These are phyloP conservation scores for Oryzias melastigma DNA, from an alignment of 2,113 vertebrate genomes.

Conservation along the genomic window DNA sequence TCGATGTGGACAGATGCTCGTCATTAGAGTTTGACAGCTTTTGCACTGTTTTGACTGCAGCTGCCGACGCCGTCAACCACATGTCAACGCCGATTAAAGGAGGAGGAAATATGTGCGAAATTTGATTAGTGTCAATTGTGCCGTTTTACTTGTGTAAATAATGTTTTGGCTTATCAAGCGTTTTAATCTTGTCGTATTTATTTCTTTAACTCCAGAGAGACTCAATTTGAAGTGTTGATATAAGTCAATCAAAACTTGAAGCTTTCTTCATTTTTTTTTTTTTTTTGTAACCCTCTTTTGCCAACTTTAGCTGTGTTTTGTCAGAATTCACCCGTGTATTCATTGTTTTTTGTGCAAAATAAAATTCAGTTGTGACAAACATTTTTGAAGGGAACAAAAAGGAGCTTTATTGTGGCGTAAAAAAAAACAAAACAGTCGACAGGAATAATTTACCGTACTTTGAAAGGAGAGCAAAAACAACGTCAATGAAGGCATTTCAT, in stretches of 20 bases:
- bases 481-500: constrained; percentile 78
- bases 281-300: constrained; percentile 42
- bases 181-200: constrained; percentile 19
- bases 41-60: constrained; percentile 15
- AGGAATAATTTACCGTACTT: constrained; percentile 88
- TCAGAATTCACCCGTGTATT: constrained; percentile 10
- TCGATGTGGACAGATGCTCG: constrained; percentile 13
- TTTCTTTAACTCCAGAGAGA: constrained; percentile 13
- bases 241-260: constrained; percentile 2
- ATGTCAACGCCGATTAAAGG: constrained; percentile 24
- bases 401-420: constrained; percentile 92
- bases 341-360: constrained; percentile 19
- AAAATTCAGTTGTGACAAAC: constrained; percentile 23
- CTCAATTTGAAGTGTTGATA: not conserved
- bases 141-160: constrained; percentile 15
- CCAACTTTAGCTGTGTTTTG: constrained; percentile 59
- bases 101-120: constrained; percentile 43
- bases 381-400: constrained; percentile 50
- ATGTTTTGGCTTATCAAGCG: constrained; percentile 3
- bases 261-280: constrained; percentile 1
- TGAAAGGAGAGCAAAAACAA: constrained; percentile 67
- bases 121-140: constrained; percentile 33
- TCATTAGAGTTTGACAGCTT: constrained; percentile 6
- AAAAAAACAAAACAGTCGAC: constrained; percentile 83
- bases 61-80: constrained; percentile 14